Conservation (phyloP, 2,113 vertebrate genomes). For the Thymallus thymallus region DNA sequence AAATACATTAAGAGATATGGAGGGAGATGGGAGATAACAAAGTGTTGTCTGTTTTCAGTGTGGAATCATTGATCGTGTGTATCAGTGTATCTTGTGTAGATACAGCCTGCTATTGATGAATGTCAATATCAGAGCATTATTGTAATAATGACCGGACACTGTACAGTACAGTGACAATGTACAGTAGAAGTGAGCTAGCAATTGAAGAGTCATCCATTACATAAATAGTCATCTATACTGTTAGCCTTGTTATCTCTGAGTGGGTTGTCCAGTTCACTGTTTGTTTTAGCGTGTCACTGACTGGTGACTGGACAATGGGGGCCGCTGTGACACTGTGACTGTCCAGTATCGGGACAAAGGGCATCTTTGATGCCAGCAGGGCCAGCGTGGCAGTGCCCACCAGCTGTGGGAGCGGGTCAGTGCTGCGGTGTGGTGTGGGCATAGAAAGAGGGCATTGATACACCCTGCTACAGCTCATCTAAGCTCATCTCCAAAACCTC, state of each 20-base stretch:
- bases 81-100: too few species aligned
- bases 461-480: conserved; percentile 35
- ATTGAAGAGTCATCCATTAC: background rate
- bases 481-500: too few species aligned
- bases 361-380: conserved; percentile 63
- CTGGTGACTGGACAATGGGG: conserved; percentile 63
- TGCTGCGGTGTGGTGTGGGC: conserved; percentile 36
- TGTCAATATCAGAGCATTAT: conserved; percentile 41
- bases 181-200: background rate
- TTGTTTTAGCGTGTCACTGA: conserved; percentile 65
- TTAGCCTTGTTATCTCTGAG: conserved; percentile 31
- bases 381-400: conserved; percentile 48
- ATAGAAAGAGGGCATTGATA: conserved; percentile 67
- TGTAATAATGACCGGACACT: background rate
- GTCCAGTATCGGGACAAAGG: conserved; percentile 62
- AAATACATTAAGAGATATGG: conserved; percentile 54
- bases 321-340: conserved; percentile 54
- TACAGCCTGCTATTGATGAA: conserved; percentile 26
- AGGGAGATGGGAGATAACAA: conserved; percentile 27
- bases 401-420: conserved; percentile 40
- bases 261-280: conserved; percentile 63
- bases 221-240: conserved; percentile 25
- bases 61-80: too few species aligned
- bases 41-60: too few species aligned
- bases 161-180: background rate